phyloP scores from a whole-genome alignment of 1,140 invertebrate species.

The Drosophila leontia region DNA sequence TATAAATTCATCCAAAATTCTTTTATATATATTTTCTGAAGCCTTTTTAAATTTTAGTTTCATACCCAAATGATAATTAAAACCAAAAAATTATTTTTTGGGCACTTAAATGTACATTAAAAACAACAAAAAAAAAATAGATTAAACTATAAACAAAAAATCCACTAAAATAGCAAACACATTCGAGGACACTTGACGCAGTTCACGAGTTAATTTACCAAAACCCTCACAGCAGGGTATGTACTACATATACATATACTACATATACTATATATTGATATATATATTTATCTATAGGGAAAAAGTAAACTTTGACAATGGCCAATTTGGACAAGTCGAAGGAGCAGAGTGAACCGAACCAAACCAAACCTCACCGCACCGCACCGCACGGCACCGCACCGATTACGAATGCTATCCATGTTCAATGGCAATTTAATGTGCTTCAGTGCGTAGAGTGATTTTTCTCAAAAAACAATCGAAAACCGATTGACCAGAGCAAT shows the following conservation, averaged over 20 bases:
- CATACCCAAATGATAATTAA: not conserved
- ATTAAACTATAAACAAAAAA: not conserved
- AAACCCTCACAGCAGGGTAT: not conserved
- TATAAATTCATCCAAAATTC: too few relatives aligned
- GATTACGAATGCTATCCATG: constrained; percentile 51
- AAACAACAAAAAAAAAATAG: not conserved
- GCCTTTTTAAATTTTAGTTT: too few relatives aligned
- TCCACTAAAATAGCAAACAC: not conserved
- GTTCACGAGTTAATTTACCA: constrained; percentile 11
- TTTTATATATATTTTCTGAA: too few relatives aligned
- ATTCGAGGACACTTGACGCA: not conserved
- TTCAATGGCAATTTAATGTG: constrained; percentile 60
- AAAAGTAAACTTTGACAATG: constrained; percentile 28
- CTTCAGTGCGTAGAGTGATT: constrained; percentile 29
- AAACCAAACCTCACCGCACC: not conserved
- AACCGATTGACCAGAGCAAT: constrained; percentile 67
- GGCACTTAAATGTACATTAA: not conserved
- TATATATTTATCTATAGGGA: not conserved
- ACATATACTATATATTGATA: not conserved
- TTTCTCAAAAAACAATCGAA: constrained; percentile 60
- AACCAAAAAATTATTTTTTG: too few relatives aligned
- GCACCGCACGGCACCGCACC: not conserved
- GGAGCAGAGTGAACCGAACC: not conserved
- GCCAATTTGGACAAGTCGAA: constrained; percentile 19
- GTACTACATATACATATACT: not conserved